These are phyloP conservation scores for Entomobrya multifasciata DNA, from an alignment of 2,888 invertebrate species.

Conservation along the genomic window DNA sequence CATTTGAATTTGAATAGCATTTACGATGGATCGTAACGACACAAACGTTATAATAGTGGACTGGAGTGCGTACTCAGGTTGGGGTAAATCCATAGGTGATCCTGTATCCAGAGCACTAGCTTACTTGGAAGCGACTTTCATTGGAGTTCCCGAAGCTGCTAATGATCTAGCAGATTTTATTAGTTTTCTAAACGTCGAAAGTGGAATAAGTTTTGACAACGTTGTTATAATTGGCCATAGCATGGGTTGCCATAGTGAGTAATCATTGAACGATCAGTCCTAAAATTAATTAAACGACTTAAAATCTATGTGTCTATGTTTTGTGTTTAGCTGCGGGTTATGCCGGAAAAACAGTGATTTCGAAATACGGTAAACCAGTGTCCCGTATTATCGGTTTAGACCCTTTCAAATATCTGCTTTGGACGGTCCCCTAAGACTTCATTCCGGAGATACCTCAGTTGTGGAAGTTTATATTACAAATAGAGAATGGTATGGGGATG, in stretches of 20 bases:
- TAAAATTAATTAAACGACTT: background rate
- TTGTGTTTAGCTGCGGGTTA: background rate
- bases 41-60: background rate
- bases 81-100: background rate
- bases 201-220: background rate
- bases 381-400: background rate
- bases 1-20: background rate
- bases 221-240: background rate
- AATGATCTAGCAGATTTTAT: slow-evolving; percentile 1
- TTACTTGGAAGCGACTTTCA: background rate
- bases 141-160: background rate
- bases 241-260: slow-evolving; percentile 11
- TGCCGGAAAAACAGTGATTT: background rate
- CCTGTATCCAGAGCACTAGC: background rate
- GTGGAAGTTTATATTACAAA: background rate
- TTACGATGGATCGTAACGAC: background rate
- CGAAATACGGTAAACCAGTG: background rate
- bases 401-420: background rate
- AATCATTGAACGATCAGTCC: background rate
- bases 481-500: background rate
- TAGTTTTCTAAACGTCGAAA: background rate
- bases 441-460: background rate
- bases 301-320: background rate
- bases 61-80: slow-evolving; percentile 19
- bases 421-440: background rate